A percentile compares a stretch with the other conserved stretches of the same genome.
Evolutionary conservation across 2,113 vertebrate genomes (phyloP).

Genomic region (Martes martes): DNA sequence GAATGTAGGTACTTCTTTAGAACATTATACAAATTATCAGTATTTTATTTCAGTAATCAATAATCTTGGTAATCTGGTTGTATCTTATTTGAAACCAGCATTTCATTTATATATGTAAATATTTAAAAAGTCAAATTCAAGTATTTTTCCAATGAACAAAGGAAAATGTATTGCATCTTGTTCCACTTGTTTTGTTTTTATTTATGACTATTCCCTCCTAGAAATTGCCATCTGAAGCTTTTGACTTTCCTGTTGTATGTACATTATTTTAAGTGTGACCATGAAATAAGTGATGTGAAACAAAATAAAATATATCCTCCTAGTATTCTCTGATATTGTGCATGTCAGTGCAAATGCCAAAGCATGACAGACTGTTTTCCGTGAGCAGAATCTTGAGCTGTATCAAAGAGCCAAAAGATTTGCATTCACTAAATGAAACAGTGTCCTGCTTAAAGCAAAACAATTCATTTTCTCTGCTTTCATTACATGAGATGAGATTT

Average conservation of each 20-base stretch:
- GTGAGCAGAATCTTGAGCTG: slow-evolving; percentile 45
- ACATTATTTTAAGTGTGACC: slow-evolving; percentile 21
- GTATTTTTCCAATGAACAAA: slow-evolving; percentile 30
- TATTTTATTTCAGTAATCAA: slow-evolving; percentile 6
- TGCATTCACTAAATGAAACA: slow-evolving; percentile 43
- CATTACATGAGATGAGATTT: slow-evolving; percentile 49
- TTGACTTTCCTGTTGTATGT: not conserved
- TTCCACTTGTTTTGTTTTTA: slow-evolving; percentile 20
- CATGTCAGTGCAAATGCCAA: slow-evolving; percentile 23
- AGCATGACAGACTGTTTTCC: slow-evolving; percentile 35
- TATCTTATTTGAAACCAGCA: slow-evolving; percentile 13
- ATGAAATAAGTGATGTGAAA: slow-evolving; percentile 52
- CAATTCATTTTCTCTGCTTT: slow-evolving; percentile 53
- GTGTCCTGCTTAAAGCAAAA: slow-evolving; percentile 53
- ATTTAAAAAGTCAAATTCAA: not conserved
- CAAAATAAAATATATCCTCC: slow-evolving; percentile 42
- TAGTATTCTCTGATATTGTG: not conserved
- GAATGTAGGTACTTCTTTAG: not conserved
- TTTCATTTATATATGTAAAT: slow-evolving; percentile 25
- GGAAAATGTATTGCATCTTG: not conserved
- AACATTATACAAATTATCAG: not conserved
- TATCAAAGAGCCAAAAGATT: slow-evolving; percentile 45
- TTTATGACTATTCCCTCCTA: slow-evolving; percentile 16
- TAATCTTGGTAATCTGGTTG: not conserved
- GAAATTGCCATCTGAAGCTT: slow-evolving; percentile 41